phyloP scores from a whole-genome alignment of 2,797 vertebrate species.

The Toxotes lorentzi region DNA sequence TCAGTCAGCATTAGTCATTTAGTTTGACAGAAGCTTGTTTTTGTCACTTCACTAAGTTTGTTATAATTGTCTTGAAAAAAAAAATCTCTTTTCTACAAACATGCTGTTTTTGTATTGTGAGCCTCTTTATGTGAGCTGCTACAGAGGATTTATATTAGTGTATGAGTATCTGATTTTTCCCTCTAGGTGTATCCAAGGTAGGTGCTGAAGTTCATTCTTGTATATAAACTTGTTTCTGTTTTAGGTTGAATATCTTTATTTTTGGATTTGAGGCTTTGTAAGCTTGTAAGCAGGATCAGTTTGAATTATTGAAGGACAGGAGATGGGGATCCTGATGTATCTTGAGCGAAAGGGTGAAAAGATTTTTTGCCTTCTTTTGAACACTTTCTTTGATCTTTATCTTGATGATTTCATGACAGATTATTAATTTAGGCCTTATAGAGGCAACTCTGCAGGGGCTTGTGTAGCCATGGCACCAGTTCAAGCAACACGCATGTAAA shows the following conservation, averaged over 20 bases:
- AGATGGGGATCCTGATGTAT: not conserved
- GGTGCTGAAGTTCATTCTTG: conserved; percentile 46
- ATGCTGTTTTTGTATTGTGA: conserved; percentile 42
- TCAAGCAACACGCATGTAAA: conserved; percentile 16
- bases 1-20: not conserved
- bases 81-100: conserved; percentile 19
- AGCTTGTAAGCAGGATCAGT: not conserved
- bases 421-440: conserved; percentile 2
- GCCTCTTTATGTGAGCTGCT: conserved; percentile 20
- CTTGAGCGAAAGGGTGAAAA: not conserved
- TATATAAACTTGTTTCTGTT: conserved; percentile 29
- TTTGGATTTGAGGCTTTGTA: conserved; percentile 23
- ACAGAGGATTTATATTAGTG: not conserved
- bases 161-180: conserved; percentile 35
- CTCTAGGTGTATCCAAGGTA: conserved; percentile 62
- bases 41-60: conserved; percentile 8
- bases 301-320: not conserved
- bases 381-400: conserved; percentile 1
- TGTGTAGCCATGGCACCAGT: not conserved
- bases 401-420: not conserved
- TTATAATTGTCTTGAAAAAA: not conserved
- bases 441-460: not conserved
- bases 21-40: conserved; percentile 11
- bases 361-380: not conserved
- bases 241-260: conserved; percentile 13